Evolutionary conservation across 2,888 invertebrate species (phyloP).

Genomic region (Hermodice carunculata): DNA sequence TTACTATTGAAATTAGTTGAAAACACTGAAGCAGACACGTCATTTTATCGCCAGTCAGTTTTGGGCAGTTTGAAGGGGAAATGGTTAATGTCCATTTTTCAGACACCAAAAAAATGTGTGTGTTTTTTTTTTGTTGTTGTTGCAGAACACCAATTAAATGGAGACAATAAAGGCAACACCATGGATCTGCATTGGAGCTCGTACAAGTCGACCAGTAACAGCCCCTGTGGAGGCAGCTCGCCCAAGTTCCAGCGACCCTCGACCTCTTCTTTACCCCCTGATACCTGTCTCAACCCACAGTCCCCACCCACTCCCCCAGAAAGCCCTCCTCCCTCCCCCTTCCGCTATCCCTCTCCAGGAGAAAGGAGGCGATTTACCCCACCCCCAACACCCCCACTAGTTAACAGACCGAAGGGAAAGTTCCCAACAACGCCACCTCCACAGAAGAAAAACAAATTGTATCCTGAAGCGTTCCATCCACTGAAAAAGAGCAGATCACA

Average conservation of each 20-base stretch:
- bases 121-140: not conserved
- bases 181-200: conserved; percentile 93
- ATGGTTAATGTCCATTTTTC: no score
- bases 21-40: no score
- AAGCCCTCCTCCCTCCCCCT: conserved; percentile 65
- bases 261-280: conserved; percentile 60
- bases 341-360: conserved; percentile 38
- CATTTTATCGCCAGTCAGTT: no score
- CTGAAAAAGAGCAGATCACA: conserved; percentile 92
- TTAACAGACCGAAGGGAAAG: conserved; percentile 71
- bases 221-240: conserved; percentile 64
- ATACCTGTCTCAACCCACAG: conserved; percentile 40
- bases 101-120: not conserved
- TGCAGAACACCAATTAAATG: conserved; percentile 74
- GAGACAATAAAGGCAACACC: conserved; percentile 74
- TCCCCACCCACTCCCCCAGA: conserved; percentile 66
- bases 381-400: conserved; percentile 73
- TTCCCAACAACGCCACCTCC: conserved; percentile 88
- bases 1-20: no score
- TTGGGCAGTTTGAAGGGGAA: no score
- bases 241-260: conserved; percentile 51
- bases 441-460: conserved; percentile 79
- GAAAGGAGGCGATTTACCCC: conserved; percentile 69
- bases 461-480: conserved; percentile 71
- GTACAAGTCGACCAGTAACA: conserved; percentile 71